Conservation (phyloP, 2,797 vertebrate species). For the Cyprinodon diabolis region DNA sequence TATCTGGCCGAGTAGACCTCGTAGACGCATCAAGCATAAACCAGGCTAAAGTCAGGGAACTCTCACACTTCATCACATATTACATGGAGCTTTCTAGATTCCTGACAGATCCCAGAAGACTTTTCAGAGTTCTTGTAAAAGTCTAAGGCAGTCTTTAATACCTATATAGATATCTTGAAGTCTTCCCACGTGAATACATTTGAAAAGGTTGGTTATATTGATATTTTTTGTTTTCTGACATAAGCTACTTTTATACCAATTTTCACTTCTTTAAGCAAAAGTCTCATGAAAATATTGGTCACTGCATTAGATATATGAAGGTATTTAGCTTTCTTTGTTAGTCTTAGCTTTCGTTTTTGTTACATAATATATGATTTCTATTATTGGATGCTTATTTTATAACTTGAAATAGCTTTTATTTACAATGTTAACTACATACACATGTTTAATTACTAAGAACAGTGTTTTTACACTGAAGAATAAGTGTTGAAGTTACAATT, state of each 20-base stretch:
- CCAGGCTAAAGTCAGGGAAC: background rate
- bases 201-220: background rate
- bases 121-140: background rate
- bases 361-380: no score
- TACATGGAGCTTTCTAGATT: background rate
- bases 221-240: background rate
- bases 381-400: no score
- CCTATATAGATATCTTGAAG: background rate
- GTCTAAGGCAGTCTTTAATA: background rate
- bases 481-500: no score
- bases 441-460: no score
- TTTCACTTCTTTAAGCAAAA: constrained; percentile 2
- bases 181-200: background rate
- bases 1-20: no score
- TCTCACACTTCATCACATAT: background rate
- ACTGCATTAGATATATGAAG: constrained; percentile 6
- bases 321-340: background rate
- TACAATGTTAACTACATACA: no score
- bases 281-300: background rate
- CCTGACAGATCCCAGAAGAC: background rate
- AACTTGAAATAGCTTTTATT: no score
- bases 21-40: no score
- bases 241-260: background rate
- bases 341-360: no score
- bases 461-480: no score